Evolutionary conservation across 1,140 invertebrate genomes (phyloP), one percentile per base, ranked within the genome.

Genomic region (Hylaeus anthracinus): DNA sequence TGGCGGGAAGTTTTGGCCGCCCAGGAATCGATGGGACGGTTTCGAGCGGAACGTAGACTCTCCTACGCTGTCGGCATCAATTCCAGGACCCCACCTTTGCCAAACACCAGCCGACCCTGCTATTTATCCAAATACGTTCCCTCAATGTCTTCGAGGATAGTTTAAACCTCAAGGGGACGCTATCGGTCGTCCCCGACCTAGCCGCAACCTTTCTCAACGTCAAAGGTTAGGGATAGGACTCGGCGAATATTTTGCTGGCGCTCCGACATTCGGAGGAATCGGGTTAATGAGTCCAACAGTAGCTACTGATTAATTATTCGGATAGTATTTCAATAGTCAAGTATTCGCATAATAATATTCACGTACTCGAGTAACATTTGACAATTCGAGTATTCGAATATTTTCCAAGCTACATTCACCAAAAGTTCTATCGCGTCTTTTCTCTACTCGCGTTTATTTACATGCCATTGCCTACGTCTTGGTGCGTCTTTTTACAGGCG

Each of bases 21-120:
- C 0, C 26, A 26, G 43, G 66, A 84, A 84, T 83, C 70, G 76
- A 79, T 64, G 43, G 48, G 64, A 67, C 76, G 26, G 14, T 79
- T 72, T 67, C 26, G 55, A 72, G 26, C 15, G 56, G 61, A 72
- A 66, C 67, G 81, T 48, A 81, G 39, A 53, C 15, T 26, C 26
- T 26, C 26, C 0, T 26, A 26, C 26, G 26, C 48, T 66, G 69
- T 79, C 81, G 43, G 69, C 69, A 26, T 83, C 67, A 51, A 58
- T 84, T 82, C 10, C n/a, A 45, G 15, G 45, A 63, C 61, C 55
- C 41, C 70, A 61, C 26, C 82, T 26, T 43, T 55, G 70, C 60
- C 66, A 63, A 75, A 65, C 58, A 45, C 12, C 37, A 10, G 8
- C n/a, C 45, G 71, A 37, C 26, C 9, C 41, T 15, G 45, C 79